Base-by-base conservation (phyloP, 1,140 invertebrate species). In the Acyrthosiphon pisum region DNA sequence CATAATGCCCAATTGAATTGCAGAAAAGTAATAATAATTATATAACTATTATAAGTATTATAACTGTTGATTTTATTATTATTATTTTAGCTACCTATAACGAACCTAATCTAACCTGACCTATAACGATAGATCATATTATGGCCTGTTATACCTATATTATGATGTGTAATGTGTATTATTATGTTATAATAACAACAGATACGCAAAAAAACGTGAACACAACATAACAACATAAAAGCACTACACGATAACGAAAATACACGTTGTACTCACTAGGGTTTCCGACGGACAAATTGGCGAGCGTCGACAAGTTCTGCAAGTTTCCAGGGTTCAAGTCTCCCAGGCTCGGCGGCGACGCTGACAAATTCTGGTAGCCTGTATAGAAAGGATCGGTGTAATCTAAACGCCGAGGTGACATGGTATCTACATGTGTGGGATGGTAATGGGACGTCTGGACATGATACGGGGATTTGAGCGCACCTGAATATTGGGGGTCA, bases 301-400 rank as follows among this genome's bases (percentile, higher is more conserved):
- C 96, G 89, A 97, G 95, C 20, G 96, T 96, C 46, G 96, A 96
- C 88, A 97, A 94, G 94, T 96, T 95, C 94, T 97, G 96, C 41
- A 97, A 95, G 94, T 96, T 97, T 9, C 96, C 95, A 6, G 96
- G 95, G 94, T 94, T 96, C 93, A 96, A 96, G 94, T 96, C 96
- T 41, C 91, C 91, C 26, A 93, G 35, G 41, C 91, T 86, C 3
- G 91, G 91, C 35, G 91, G 81, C 50, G 91, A 93, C 37, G 81
- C 48, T 6, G 81, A 56, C 81, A 84, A 53, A 86, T 86, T 93
- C 23, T 93, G 91, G 48, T 93, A 93, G 76, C 91, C 91, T 93
- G 91, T 84, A 93, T 93, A 93, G 91, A 93, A 93, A 93, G 91
- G 76, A 93, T 93, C 91, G 91, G 91, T 93, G 91, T 93, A 93